A percentile compares a stretch with the other conserved stretches of the same genome.
These are phyloP conservation scores for Arothron firmamentum DNA, from an alignment of 2,113 vertebrate species.

Conservation along the genomic window DNA sequence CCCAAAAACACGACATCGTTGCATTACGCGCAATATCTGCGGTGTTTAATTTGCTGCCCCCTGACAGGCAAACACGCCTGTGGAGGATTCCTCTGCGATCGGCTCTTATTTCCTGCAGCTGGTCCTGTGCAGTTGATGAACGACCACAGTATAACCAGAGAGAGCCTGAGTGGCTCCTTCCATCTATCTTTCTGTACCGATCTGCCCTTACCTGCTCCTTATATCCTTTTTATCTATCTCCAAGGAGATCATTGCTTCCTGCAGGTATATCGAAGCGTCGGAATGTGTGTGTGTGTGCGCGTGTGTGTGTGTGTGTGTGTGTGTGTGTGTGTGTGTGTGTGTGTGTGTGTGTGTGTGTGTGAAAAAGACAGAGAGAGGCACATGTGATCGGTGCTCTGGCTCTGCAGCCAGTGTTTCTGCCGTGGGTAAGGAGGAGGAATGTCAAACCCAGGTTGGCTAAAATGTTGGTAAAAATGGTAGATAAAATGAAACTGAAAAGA, in stretches of 20 bases:
- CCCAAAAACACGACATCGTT: neutral
- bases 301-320: neutral
- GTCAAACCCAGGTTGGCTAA: no score
- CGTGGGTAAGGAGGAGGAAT: no score
- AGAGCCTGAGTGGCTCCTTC: conserved; percentile 36
- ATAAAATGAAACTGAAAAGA: no score
- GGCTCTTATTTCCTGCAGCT: conserved; percentile 39
- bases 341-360: neutral
- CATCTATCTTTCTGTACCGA: conserved; percentile 42
- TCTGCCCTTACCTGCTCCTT: conserved; percentile 46
- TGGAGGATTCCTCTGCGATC: conserved; percentile 33
- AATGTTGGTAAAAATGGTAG: no score
- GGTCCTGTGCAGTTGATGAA: conserved; percentile 51
- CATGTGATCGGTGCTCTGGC: no score
- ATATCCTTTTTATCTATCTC: conserved; percentile 48
- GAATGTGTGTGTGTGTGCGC: neutral
- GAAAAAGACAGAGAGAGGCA: no score
- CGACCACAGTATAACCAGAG: conserved; percentile 40
- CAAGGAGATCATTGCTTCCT: conserved; percentile 42
- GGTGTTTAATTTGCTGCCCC: conserved; percentile 37
- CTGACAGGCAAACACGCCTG: conserved; percentile 33
- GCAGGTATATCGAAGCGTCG: neutral
- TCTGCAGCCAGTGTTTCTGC: no score
- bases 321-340: conserved; percentile 1
- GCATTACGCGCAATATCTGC: conserved; percentile 11